phyloP scores from a whole-genome alignment of 2,113 vertebrate species.

The Saguinus imperator region DNA sequence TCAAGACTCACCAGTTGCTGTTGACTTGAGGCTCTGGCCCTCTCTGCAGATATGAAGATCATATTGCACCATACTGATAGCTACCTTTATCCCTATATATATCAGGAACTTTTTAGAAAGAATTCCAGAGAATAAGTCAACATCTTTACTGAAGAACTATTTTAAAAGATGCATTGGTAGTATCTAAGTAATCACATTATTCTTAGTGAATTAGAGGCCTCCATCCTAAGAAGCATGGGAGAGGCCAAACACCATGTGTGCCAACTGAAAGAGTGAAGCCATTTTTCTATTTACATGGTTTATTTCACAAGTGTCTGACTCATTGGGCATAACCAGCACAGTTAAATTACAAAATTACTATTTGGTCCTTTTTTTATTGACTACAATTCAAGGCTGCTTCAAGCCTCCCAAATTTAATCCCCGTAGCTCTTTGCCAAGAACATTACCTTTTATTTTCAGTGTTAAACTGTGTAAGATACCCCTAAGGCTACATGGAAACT shows the following conservation, averaged over 20 bases:
- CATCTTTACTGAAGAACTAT: conserved; percentile 41
- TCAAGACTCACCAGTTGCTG: neutral
- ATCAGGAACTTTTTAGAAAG: conserved; percentile 31
- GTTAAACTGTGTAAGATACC: conserved; percentile 91
- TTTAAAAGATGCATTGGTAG: conserved; percentile 31
- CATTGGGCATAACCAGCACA: conserved; percentile 89
- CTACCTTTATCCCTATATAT: neutral
- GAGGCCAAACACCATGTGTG: neutral
- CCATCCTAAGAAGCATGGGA: neutral
- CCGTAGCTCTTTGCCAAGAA: conserved; percentile 87
- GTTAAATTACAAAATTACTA: conserved; percentile 90
- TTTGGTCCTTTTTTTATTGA: conserved; percentile 87
- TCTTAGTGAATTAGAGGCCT: conserved; percentile 27
- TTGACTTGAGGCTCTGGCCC: neutral
- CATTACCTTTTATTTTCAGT: conserved; percentile 90
- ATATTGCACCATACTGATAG: neutral
- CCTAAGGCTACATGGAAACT: conserved; percentile 91
- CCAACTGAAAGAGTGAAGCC: conserved; percentile 84
- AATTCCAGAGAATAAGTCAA: conserved; percentile 18
- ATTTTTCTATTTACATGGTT: conserved; percentile 89
- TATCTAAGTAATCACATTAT: conserved; percentile 45
- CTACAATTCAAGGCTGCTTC: conserved; percentile 89
- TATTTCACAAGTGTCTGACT: conserved; percentile 88
- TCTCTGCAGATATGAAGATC: neutral
- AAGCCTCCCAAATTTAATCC: conserved; percentile 88